Percentiles rank a stretch among this genome's conserved stretches.
Evolutionary conservation across 2,888 invertebrate genomes (phyloP).

Genomic region (Drosophila aldrichi): DNA sequence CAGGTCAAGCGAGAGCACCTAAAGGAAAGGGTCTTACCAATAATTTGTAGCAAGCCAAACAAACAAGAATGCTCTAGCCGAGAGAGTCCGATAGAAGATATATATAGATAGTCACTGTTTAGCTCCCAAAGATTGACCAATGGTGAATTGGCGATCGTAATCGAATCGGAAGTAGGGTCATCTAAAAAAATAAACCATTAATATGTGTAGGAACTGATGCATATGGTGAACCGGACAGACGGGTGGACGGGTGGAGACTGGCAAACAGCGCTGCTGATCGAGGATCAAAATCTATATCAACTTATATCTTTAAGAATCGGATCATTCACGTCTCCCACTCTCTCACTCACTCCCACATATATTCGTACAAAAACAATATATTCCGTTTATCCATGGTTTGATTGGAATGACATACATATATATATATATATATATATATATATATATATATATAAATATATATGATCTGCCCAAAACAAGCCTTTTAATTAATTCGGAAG

Average conservation of each 20-base stretch:
- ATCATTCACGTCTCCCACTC: too few relatives aligned
- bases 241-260: background rate
- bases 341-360: background rate
- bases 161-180: too few relatives aligned
- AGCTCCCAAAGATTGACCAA: too few relatives aligned
- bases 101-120: background rate
- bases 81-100: background rate
- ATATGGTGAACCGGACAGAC: too few relatives aligned
- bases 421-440: background rate
- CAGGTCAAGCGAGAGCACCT: background rate
- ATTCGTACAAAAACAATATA: background rate
- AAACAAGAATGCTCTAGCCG: background rate
- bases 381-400: background rate
- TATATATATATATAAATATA: background rate
- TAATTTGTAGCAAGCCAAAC: background rate
- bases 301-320: too few relatives aligned
- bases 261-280: background rate
- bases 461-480: background rate
- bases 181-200: too few relatives aligned
- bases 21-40: background rate
- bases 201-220: too few relatives aligned
- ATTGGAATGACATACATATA: background rate
- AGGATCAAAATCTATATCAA: background rate
- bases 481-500: conserved; percentile 13
- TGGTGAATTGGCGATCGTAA: too few relatives aligned